phyloP scores from a whole-genome alignment of 2,113 vertebrate species.

The Syrmaticus mikado region DNA sequence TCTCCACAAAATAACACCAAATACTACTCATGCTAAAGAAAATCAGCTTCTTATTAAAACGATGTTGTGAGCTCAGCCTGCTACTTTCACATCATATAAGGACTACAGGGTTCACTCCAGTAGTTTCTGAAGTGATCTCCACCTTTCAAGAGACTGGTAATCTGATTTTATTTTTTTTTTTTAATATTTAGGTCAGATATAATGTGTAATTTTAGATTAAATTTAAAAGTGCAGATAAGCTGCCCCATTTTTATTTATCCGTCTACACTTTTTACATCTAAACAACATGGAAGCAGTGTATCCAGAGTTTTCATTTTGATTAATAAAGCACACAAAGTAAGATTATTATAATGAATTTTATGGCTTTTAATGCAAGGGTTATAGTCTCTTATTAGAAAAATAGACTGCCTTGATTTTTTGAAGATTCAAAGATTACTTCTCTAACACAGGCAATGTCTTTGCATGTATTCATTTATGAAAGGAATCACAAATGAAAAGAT shows the following conservation, averaged over 20 bases:
- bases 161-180: not conserved
- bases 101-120: not conserved
- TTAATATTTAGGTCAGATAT: constrained; percentile 20
- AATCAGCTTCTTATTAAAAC: not conserved
- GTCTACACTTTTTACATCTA: not conserved
- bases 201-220: constrained; percentile 45
- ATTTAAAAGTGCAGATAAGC: not conserved
- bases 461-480: not conserved
- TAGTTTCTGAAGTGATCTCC: not conserved
- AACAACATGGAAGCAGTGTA: not conserved
- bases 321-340: not conserved
- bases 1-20: not conserved
- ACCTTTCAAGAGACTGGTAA: not conserved
- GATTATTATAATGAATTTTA: not conserved
- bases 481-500: constrained; percentile 51
- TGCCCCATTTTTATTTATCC: constrained; percentile 34
- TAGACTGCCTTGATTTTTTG: not conserved
- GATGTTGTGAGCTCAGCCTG: not conserved
- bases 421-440: constrained; percentile 14
- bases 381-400: constrained; percentile 27
- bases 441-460: constrained; percentile 1
- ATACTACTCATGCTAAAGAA: not conserved
- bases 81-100: not conserved
- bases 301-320: not conserved
- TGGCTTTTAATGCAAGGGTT: not conserved